These are phyloP conservation scores for Pachyuromys duprasi DNA, from an alignment of 2,797 vertebrate species.

Conservation along the genomic window DNA sequence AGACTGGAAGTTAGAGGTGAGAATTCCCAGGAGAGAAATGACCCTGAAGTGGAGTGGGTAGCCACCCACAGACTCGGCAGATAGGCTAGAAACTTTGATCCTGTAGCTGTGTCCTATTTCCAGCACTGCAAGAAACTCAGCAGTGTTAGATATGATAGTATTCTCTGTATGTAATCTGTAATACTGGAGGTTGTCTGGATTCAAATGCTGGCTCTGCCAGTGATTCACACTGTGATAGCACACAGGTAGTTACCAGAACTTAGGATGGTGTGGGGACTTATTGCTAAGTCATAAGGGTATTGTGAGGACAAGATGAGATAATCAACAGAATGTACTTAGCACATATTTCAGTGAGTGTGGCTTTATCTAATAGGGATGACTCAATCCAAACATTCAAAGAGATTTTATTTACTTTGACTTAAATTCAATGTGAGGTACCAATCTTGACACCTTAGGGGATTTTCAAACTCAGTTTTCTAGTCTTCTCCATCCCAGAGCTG, in stretches of 20 bases:
- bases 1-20: slow-evolving; percentile 30
- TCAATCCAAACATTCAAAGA: neutral
- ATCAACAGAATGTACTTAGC: neutral
- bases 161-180: too few species aligned
- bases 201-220: slow-evolving; percentile 6
- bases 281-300: neutral
- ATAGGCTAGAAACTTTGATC: neutral
- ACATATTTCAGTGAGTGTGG: neutral
- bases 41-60: neutral
- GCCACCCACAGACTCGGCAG: neutral
- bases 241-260: slow-evolving; percentile 17
- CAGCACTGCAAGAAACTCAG: too few species aligned
- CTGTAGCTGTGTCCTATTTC: neutral
- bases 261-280: slow-evolving; percentile 16
- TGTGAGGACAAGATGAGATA: slow-evolving; percentile 33
- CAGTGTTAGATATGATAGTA: too few species aligned
- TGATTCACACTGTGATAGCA: neutral
- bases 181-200: neutral
- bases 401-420: slow-evolving; percentile 20
- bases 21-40: neutral
- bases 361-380: slow-evolving; percentile 6
- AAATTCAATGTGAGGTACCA: neutral
- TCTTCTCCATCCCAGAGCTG: neutral
- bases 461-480: neutral
- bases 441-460: neutral